These are phyloP conservation scores for Myotis yumanensis DNA, from an alignment of 2,113 vertebrate genomes.

Conservation along the genomic window DNA sequence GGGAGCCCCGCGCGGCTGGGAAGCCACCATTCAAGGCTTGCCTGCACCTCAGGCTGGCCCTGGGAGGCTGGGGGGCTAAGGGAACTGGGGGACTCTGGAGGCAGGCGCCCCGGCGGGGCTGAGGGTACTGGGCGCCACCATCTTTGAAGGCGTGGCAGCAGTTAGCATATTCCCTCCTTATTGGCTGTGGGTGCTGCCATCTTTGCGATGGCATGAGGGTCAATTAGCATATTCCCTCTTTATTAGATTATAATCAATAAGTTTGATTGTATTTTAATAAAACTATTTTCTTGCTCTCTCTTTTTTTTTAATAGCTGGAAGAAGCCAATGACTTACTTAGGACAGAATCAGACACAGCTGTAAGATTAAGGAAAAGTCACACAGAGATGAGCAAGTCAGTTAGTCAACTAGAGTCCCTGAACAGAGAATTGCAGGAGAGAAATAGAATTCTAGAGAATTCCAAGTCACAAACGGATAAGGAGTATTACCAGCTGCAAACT, in stretches of 20 bases:
- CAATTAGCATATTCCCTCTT: no score
- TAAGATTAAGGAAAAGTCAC: conserved; percentile 94
- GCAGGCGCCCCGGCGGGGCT: no score
- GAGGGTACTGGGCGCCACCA: no score
- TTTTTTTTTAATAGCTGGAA: conserved; percentile 87
- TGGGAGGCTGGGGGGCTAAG: no score
- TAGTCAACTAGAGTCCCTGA: conserved; percentile 92
- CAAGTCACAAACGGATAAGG: conserved; percentile 93
- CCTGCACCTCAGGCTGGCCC: no score
- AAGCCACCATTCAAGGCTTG: no score
- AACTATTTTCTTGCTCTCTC: conserved; percentile 49
- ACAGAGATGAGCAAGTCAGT: conserved; percentile 94
- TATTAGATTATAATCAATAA: not conserved
- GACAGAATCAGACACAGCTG: conserved; percentile 95
- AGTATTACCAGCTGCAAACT: conserved; percentile 94
- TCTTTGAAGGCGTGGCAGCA: no score
- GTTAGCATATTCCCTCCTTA: no score
- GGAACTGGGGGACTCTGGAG: no score
- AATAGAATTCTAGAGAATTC: conserved; percentile 87
- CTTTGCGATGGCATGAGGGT: no score
- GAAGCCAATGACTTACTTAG: conserved; percentile 96
- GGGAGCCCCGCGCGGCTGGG: no score
- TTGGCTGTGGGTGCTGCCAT: no score
- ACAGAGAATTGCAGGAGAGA: conserved; percentile 96
- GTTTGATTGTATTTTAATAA: conserved; percentile 49